Base-by-base conservation (phyloP, 2,797 vertebrate genomes). In the Myotis findleyi region DNA sequence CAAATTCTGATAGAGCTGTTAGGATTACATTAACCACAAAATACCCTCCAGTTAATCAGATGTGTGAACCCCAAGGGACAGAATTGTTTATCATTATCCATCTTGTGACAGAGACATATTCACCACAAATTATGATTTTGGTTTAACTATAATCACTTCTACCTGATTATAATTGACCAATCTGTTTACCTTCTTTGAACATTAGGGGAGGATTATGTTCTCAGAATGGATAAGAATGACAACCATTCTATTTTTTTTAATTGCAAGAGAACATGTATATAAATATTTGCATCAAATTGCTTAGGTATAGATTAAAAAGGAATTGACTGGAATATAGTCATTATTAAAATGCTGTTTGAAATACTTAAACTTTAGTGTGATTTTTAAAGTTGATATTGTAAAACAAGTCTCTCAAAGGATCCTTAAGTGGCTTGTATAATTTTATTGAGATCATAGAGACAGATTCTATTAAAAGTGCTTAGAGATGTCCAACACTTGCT, bases 111-210 rank as follows among this genome's bases (percentile, higher is more conserved):
- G 66, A 91, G 21, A 76, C 6, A 64, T 76, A 9, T 47, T 77
- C 44, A 25, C 17, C 41, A n/a, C 33, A 95, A 90, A 51, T 75
- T 77, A 79, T 82, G 75, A 75, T 72, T 89, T 95, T 71, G 64
- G 30, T 49, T 91, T 91, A 86, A 87, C 89, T 94, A 69, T 90
- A 72, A 92, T 79, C 62, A 92, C 27, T 57, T 92, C 47, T 90
- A 66, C 44, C 25, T 87, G 88, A 79, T 84, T 93, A 62, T 83
- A 68, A 91, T 47, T 89, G 44, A 91, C 38, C 21, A 87, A 77
- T 88, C 82, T 33, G 33, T 96, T 94, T 95, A 51, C 71, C 14
- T 91, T 97, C 47, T 94, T 93, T 72, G 47, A 96, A 93, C 0
- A 25, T 51, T 84, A 89, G 71, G 93, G 53, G 20, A 75, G 16